A percentile compares a stretch with the other conserved stretches of the same genome.
Conservation (phyloP, 2,113 vertebrate genomes). For the Mystacornis crossleyi region DNA sequence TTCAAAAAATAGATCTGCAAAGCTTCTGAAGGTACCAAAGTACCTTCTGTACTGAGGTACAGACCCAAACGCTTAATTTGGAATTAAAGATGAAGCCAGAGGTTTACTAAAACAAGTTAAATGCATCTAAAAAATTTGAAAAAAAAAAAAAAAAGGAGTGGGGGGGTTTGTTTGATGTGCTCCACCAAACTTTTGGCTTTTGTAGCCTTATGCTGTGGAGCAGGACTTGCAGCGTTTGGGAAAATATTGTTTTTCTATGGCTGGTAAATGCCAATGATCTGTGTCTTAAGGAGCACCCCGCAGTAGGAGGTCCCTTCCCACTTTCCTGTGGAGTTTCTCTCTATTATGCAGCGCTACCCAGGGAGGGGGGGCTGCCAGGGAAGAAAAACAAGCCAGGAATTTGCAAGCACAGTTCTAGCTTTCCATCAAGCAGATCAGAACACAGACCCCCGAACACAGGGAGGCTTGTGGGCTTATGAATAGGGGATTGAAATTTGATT, state of each 20-base stretch:
- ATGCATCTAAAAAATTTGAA: background rate
- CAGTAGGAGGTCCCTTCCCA: conserved; percentile 31
- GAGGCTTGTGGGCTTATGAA: conserved; percentile 27
- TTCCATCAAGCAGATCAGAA: conserved; percentile 4
- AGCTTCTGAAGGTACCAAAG: no score
- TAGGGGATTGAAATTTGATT: conserved; percentile 23
- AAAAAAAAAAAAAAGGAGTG: background rate
- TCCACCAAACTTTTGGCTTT: background rate
- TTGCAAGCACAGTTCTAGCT: conserved; percentile 20
- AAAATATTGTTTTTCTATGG: conserved; percentile 60
- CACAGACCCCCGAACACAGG: conserved; percentile 2
- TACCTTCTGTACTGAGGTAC: background rate
- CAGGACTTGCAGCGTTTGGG: conserved; percentile 26
- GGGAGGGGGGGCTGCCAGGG: background rate
- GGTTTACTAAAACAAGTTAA: background rate
- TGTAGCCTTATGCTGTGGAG: background rate
- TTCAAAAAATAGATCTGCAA: background rate
- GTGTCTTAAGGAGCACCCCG: conserved; percentile 18
- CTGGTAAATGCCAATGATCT: conserved; percentile 47
- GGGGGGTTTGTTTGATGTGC: background rate
- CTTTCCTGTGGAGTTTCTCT: conserved; percentile 14
- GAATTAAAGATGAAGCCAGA: background rate
- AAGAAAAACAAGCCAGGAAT: conserved; percentile 66
- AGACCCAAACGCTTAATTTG: background rate
- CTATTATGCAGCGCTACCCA: conserved; percentile 24